These are phyloP conservation scores for Eulemur rubriventer DNA, from an alignment of 2,797 vertebrate genomes.

Conservation along the genomic window DNA sequence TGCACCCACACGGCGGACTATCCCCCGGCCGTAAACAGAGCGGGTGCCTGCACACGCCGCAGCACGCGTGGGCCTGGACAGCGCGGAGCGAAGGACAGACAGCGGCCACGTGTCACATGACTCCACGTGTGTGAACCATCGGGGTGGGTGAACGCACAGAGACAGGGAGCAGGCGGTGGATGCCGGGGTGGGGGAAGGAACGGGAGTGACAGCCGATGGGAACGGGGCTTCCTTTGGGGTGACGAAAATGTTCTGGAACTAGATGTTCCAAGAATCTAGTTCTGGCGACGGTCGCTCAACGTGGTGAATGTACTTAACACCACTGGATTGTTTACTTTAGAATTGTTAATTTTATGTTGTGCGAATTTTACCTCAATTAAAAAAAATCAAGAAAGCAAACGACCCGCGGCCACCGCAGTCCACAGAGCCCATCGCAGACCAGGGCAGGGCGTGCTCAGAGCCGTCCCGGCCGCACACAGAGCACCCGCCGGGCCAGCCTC, in stretches of 20 bases:
- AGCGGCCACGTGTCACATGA: accelerated
- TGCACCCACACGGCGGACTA: accelerated
- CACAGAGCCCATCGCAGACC: no score
- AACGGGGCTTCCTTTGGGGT: not conserved
- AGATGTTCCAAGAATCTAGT: no score
- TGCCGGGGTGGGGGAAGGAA: not conserved
- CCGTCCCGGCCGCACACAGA: accelerated
- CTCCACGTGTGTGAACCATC: no score
- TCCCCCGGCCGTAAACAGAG: not conserved
- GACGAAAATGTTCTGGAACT: not conserved
- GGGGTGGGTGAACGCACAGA: no score
- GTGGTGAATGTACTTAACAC: accelerated
- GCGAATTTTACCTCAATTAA: not conserved
- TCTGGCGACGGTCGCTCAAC: not conserved
- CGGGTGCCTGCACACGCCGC: no score
- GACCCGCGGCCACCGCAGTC: no score
- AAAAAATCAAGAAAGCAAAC: not conserved
- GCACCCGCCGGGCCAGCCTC: accelerated
- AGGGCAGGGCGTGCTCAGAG: not conserved
- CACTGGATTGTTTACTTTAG: not conserved
- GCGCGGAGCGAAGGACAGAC: not conserved
- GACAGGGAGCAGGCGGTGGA: not conserved
- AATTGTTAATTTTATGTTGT: not conserved
- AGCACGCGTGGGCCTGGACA: no score
- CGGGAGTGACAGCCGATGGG: no score